A percentile compares a stretch with the other conserved stretches of the same genome.
Conservation (phyloP, 2,888 invertebrate genomes). For the Dastarcus helophoroides region DNA sequence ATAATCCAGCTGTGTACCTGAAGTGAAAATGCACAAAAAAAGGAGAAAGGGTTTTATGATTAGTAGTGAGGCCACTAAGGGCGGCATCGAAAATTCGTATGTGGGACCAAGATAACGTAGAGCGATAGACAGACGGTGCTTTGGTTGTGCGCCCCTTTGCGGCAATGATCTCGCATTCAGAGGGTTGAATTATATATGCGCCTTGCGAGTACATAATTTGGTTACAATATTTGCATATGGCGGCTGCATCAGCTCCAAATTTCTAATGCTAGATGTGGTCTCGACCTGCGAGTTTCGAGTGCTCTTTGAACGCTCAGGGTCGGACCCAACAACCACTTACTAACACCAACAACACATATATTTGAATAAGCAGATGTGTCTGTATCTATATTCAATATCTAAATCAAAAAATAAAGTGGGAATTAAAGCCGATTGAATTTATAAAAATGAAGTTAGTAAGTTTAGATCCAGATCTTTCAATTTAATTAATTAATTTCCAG, state of each 20-base stretch:
- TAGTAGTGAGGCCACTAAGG: slow-evolving; percentile 12
- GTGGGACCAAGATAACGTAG: slow-evolving; percentile 21
- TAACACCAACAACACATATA: too few species aligned
- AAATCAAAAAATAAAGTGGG: too few species aligned
- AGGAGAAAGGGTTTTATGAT: slow-evolving; percentile 16
- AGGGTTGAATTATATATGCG: slow-evolving; percentile 32
- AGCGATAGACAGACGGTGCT: slow-evolving; percentile 7
- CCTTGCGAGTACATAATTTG: slow-evolving; percentile 36
- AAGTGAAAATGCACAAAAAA: slow-evolving; percentile 16
- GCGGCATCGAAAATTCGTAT: slow-evolving; percentile 22
- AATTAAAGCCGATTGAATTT: too few species aligned
- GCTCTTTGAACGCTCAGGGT: not conserved
- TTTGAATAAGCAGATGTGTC: too few species aligned
- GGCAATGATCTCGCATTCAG: slow-evolving; percentile 11
- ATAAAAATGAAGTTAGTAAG: too few species aligned
- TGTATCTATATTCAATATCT: too few species aligned
- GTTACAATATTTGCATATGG: slow-evolving; percentile 38
- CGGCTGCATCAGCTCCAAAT: slow-evolving; percentile 30
- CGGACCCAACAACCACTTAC: too few species aligned
- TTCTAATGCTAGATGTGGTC: slow-evolving; percentile 7
- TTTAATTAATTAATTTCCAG: too few species aligned
- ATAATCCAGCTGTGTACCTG: slow-evolving; percentile 21
- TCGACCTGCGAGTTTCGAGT: slow-evolving; percentile 1
- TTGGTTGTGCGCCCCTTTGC: slow-evolving; percentile 1
- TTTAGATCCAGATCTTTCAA: too few species aligned